These are phyloP conservation scores for Amaurobius ferox DNA, from an alignment of 2,888 invertebrate species.

Conservation along the genomic window DNA sequence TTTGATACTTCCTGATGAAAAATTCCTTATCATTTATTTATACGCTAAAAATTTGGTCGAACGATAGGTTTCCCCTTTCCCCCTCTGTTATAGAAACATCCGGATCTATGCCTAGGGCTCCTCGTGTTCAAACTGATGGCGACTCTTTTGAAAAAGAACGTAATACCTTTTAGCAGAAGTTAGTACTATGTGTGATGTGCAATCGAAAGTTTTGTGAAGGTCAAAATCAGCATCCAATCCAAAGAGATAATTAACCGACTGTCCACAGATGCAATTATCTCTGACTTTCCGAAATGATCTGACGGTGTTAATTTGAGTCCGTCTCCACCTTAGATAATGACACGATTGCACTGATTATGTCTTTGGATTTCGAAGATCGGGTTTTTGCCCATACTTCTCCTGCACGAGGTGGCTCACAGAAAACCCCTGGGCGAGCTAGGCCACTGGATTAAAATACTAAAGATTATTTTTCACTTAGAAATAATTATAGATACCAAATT, in stretches of 20 bases:
- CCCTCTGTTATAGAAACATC: too few species aligned
- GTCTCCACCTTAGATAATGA: conserved; percentile 45
- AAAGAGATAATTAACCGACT: conserved; percentile 42
- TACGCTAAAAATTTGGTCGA: too few species aligned
- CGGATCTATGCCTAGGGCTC: too few species aligned
- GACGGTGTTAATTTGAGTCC: conserved; percentile 29
- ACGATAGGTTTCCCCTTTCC: too few species aligned
- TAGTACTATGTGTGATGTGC: neutral
- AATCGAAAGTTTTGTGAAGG: neutral
- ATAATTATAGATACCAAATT: neutral
- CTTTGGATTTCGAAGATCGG: conserved; percentile 21
- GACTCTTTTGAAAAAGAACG: neutral
- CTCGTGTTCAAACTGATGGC: too few species aligned
- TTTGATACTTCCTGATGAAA: too few species aligned
- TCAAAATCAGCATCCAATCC: conserved; percentile 10
- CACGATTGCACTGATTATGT: conserved; percentile 39
- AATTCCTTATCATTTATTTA: too few species aligned
- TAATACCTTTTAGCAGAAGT: neutral
- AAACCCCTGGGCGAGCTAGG: neutral
- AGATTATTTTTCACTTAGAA: conserved; percentile 8
- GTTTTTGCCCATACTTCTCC: neutral
- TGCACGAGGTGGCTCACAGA: neutral
- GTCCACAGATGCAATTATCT: conserved; percentile 39
- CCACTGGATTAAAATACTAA: neutral
- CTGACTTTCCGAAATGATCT: conserved; percentile 8